These are phyloP conservation scores for Achlya flavicornis DNA, from an alignment of 2,888 invertebrate genomes.

Conservation along the genomic window DNA sequence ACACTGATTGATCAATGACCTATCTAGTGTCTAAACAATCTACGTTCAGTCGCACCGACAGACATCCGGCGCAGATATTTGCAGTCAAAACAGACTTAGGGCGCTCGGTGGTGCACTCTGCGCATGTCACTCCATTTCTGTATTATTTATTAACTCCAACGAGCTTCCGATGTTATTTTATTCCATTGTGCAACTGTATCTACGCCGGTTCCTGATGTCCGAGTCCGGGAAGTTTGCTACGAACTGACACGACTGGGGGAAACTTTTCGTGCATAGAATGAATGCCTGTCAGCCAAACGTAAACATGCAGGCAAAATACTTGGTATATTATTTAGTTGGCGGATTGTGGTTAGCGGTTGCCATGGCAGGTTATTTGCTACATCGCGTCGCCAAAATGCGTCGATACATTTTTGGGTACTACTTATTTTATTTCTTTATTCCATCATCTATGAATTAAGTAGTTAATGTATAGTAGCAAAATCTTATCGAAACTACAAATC, in stretches of 20 bases:
- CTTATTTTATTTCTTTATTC: background rate
- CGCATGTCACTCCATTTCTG: constrained; percentile 78
- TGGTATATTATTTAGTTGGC: constrained; percentile 65
- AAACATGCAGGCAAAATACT: constrained; percentile 73
- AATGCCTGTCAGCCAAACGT: constrained; percentile 78
- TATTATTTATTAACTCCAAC: constrained; percentile 84
- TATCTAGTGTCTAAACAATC: constrained; percentile 54
- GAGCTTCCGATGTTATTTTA: constrained; percentile 83
- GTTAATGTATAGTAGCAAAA: too few species aligned
- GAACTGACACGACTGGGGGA: constrained; percentile 73
- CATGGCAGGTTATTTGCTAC: constrained; percentile 34
- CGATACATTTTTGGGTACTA: constrained; percentile 21
- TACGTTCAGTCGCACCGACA: constrained; percentile 42
- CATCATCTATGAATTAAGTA: too few species aligned
- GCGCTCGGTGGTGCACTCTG: constrained; percentile 67
- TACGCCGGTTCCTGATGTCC: constrained; percentile 74
- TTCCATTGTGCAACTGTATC: constrained; percentile 80
- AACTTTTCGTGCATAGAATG: constrained; percentile 83
- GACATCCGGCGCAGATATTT: constrained; percentile 77
- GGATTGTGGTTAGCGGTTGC: constrained; percentile 43
- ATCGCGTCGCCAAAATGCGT: constrained; percentile 24
- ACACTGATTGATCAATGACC: constrained; percentile 55
- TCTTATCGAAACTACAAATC: too few species aligned
- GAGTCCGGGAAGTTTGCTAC: constrained; percentile 67
- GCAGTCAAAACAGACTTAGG: constrained; percentile 80